phyloP scores from a whole-genome alignment of 2,888 invertebrate genomes.

The Eupsilia transversa region DNA sequence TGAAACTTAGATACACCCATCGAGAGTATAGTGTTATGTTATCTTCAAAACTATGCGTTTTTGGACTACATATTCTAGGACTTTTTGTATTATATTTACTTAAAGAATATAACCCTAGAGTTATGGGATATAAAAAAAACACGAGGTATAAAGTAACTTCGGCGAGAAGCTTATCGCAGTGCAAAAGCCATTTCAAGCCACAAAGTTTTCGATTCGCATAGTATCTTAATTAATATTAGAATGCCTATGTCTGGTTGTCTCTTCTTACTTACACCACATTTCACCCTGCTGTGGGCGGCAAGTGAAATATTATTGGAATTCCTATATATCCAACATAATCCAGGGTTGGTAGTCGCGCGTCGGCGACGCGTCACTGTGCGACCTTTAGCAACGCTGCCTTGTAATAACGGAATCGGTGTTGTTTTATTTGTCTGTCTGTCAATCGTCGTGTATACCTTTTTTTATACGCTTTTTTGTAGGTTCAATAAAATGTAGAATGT shows the following conservation, averaged over 20 bases:
- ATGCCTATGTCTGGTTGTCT: background rate
- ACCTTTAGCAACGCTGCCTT: constrained; percentile 68
- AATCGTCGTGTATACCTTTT: constrained; percentile 25
- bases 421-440: constrained; percentile 69
- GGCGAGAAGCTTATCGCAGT: background rate
- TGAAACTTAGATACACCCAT: too few relatives aligned
- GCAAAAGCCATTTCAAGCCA: background rate
- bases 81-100: too few relatives aligned
- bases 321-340: constrained; percentile 83
- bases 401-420: constrained; percentile 64
- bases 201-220: background rate
- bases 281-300: constrained; percentile 69
- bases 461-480: constrained; percentile 1
- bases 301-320: constrained; percentile 88
- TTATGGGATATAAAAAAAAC: too few relatives aligned
- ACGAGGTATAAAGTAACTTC: background rate
- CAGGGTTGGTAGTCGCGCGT: constrained; percentile 72
- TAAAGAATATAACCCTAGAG: too few relatives aligned
- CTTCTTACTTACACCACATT: constrained; percentile 60
- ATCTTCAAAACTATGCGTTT: too few relatives aligned
- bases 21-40: too few relatives aligned
- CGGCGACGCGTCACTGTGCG: constrained; percentile 73
- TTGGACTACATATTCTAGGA: too few relatives aligned
- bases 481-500: background rate
- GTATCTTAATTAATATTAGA: background rate